Evolutionary conservation across 2,888 invertebrate genomes (phyloP), one percentile per base, ranked within the genome.

Genomic region (Unio pictorum): DNA sequence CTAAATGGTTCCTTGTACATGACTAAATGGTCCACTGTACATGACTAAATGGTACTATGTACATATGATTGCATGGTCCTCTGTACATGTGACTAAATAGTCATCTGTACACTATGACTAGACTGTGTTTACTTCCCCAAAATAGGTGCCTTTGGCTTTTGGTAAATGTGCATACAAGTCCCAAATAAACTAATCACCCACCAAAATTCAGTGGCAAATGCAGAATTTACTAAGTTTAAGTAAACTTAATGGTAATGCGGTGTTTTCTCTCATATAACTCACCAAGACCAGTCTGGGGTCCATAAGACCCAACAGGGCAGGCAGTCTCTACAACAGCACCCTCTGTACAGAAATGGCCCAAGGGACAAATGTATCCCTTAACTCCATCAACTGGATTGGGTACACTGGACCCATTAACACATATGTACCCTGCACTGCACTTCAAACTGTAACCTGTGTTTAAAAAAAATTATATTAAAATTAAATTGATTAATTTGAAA

Each of bases 361-460:
- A 69, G 0, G 89, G 89, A 69, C 89, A 89, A 64, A 84, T 80
- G 75, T 87, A 89, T 3, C 89, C 89, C 34, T 78, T 83, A 18
- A 83, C 65, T 11, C 73, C 76, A 67, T 87, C 86, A 7, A 86
- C 85, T 0, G 89, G 89, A 20, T 73, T 81, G 23, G 85, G 71
- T 0, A 81, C 67, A 66, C 84, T 74, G 8, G 88, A 87, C 6
- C 88, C 87, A 20, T 80, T 81, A 66, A 84, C 65, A 71, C 89
- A 89, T 34, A 89, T 86, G 68, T 84, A 89, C 17, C 88, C 88
- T 54, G 87, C 85, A 71, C 75, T 71, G 74, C 88, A 89, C 8
- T 81, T 81, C 61, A 83, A 61, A 73, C 84, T 86, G 61, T 77
- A 76, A 58, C 87, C 87, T 88, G 45, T 45, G 3, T 23, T 23